Conservation (phyloP, 2,797 vertebrate species). For the Tokudaia muenninki region DNA sequence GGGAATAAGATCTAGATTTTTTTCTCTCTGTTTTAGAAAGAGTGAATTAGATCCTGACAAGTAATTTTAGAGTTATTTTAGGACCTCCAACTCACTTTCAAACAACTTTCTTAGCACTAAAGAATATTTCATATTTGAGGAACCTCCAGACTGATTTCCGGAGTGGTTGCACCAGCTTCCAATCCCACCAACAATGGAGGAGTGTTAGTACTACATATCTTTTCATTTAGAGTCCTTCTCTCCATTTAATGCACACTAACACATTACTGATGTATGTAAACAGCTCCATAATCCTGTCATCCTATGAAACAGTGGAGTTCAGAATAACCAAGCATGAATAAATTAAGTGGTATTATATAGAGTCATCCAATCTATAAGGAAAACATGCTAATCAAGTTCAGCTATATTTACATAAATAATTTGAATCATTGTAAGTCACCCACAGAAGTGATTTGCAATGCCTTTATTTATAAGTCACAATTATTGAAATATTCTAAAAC, state of each 20-base stretch:
- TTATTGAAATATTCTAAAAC: constrained; percentile 33
- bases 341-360: background rate
- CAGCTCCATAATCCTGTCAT: background rate
- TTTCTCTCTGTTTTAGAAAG: background rate
- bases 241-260: background rate
- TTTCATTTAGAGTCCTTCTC: background rate
- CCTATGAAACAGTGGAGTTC: background rate
- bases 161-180: background rate
- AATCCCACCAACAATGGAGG: background rate
- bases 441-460: background rate
- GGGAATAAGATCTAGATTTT: background rate
- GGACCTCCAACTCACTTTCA: background rate
- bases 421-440: background rate
- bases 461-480: constrained; percentile 52
- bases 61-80: background rate
- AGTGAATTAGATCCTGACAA: background rate
- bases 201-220: background rate
- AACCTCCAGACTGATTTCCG: background rate
- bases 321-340: background rate
- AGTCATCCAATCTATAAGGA: background rate
- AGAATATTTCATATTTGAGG: constrained; percentile 8
- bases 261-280: background rate
- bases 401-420: background rate
- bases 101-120: background rate
- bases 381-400: constrained; percentile 35